Evolutionary conservation across 2,888 invertebrate species (phyloP), one percentile per base, ranked within the genome.

Genomic region (Ariolimax columbianus): DNA sequence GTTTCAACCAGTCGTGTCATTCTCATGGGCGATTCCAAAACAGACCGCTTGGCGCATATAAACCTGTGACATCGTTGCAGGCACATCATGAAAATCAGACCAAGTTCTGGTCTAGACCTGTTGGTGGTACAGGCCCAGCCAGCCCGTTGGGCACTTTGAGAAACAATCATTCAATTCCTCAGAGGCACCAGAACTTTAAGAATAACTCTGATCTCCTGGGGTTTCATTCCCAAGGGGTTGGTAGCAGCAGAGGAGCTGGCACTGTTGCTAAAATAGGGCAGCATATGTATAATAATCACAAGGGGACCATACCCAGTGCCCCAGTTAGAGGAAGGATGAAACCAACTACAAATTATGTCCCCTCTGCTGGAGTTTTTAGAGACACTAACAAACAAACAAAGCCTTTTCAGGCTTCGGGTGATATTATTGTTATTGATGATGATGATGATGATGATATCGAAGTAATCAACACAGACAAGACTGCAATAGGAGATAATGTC

Each of bases 341-440:
- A 38, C 40, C 78, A 17, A 26, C 6, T 30, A 38, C 23, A 3
- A 47, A 47, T 19, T 2, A 68, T 30, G 70, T 33, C 80, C 43
- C 30, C 6, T 47, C 51, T 40, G 36, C n/a, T 40, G 30, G 33
- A 14, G 30, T 66, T 36, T 36, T 59, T 33, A 79, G 79, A 68
- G 68, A 70, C n/a, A 26, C 17, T 7, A 38, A 40, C 3, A 68
- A 30, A 23, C 51, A 36, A 55, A 36, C 38, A 33, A 72, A 30
- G 68, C 19, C 55, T 19, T 2, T 2, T 7, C 80, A 68, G 23
- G 38, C 30, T 75, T 33, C 75, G 33, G 14, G n/a, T 19, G 82
- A 75, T 11, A 51, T 82, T 17, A 75, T 82, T 59, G 43, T 82
- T 36, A 40, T 72, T 33, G 82, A 82, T 38, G 82, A 82, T 55